Conservation (phyloP, 2,888 invertebrate species). For the Trissolcus brochymenae region DNA sequence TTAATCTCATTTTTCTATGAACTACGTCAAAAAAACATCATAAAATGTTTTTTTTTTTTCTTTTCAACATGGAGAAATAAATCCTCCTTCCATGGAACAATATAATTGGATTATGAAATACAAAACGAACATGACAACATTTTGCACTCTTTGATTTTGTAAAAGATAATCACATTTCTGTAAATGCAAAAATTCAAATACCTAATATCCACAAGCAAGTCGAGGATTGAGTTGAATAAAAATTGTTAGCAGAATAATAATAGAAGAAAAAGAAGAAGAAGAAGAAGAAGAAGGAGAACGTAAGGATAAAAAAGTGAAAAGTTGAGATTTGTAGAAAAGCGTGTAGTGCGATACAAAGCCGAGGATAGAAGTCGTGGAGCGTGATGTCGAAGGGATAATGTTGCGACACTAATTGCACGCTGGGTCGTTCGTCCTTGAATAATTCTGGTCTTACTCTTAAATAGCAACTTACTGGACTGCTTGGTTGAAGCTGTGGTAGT, state of each 20-base stretch:
- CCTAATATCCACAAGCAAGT: no score
- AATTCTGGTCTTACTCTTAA: not conserved
- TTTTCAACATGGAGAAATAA: no score
- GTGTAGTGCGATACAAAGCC: not conserved
- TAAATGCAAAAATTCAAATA: no score
- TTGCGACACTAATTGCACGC: slow-evolving; percentile 7
- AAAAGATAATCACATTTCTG: no score
- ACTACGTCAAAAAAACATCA: no score
- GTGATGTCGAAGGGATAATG: not conserved
- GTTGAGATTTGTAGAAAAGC: not conserved
- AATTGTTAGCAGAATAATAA: not conserved
- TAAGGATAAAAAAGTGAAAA: not conserved
- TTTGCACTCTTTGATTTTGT: no score
- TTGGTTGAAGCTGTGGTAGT: slow-evolving; percentile 25
- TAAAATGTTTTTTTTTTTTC: no score
- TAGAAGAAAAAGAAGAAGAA: not conserved
- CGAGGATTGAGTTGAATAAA: no score
- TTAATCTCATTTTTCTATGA: no score
- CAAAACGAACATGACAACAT: no score
- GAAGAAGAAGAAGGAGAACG: not conserved
- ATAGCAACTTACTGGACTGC: slow-evolving; percentile 10
- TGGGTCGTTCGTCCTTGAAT: slow-evolving; percentile 15
- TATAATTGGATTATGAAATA: no score
- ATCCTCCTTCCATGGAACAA: no score
- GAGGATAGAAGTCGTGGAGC: not conserved